These are phyloP conservation scores for Callaeas wilsoni DNA, from an alignment of 2,113 vertebrate species.

Conservation along the genomic window DNA sequence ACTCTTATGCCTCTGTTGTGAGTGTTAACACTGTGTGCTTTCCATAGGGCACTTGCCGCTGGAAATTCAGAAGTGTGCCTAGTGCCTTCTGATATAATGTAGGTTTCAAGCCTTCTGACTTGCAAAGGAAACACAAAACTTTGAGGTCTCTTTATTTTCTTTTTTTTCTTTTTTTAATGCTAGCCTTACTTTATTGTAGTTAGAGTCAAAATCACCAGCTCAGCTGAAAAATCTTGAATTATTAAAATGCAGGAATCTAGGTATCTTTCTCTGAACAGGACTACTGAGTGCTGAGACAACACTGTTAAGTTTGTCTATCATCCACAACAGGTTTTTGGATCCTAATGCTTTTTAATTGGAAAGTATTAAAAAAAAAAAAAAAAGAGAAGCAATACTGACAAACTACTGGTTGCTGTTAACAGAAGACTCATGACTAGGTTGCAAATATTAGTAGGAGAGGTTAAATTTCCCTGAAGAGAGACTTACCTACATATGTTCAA, in stretches of 20 bases:
- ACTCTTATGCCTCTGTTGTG: not conserved
- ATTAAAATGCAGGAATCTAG: not conserved
- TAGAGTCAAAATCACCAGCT: not conserved
- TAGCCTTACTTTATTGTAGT: not conserved
- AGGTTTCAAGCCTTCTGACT: not conserved
- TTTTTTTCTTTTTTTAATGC: not conserved
- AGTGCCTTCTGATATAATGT: not conserved
- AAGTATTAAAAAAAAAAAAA: not conserved
- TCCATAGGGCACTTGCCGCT: not conserved
- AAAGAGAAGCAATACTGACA: not conserved
- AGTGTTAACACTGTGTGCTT: not conserved
- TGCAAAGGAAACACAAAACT: not conserved
- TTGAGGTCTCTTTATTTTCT: not conserved
- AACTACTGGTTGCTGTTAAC: not conserved
- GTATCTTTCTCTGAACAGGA: not conserved
- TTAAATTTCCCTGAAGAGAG: not conserved
- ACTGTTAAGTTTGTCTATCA: not conserved
- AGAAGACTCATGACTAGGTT: not conserved
- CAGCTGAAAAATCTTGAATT: not conserved
- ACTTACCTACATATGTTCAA: not conserved
- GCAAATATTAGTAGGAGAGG: not conserved
- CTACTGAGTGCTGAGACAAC: not conserved
- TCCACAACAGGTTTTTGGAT: not conserved
- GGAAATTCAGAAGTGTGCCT: not conserved
- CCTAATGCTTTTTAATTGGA: not conserved